Base-by-base conservation (phyloP, 2,113 vertebrate genomes). In the Sinocyclocheilus anshuiensis region DNA sequence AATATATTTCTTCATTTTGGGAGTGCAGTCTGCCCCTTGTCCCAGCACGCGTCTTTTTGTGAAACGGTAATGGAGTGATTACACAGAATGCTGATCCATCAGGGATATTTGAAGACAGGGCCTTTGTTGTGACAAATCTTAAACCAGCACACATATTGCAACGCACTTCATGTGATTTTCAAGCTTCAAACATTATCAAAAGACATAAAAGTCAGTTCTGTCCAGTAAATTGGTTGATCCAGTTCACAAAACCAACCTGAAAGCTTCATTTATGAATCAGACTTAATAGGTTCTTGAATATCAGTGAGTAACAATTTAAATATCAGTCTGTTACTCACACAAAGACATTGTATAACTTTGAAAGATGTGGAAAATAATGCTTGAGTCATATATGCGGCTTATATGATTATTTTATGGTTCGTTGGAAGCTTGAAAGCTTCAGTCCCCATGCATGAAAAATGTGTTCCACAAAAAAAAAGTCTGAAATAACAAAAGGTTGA, bases 51-150 rank as follows among this genome's bases (percentile, higher is more conserved):
- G 22, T 61, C 76, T 65, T 75, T 83, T 65, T 78, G 69, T 80
- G 53, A 63, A 63, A 65, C 53, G 61, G 57, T 83, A 88, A 80
- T 86, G 81, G 39, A 72, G 69, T 84, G 65, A 84, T 83, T 83
- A 84, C 42, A 16, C 42, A 77, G 42, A 80, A 57, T 61, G 67
- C 81, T 80, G 81, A 89, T 86, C 81, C 85, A 81, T 86, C 85
- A 77, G 55, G 48, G 53, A 78, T 24, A 85, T 84, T 24, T 83
- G 42, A 83, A 79, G 84, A 76, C 39, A 18, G 50, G 61, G 72
- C 57, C 53, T 86, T 86, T 86, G 74, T 77, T 72, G 78, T 74
- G 48, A 80, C 36, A 16, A 26, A 20, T 84, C 65, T 79, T 69
- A 86, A 50, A 80, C 77, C 53, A 57, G 59, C 85, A 83, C 59